These are phyloP conservation scores for Rhysida immarginata DNA, from an alignment of 1,140 invertebrate species.

Conservation along the genomic window DNA sequence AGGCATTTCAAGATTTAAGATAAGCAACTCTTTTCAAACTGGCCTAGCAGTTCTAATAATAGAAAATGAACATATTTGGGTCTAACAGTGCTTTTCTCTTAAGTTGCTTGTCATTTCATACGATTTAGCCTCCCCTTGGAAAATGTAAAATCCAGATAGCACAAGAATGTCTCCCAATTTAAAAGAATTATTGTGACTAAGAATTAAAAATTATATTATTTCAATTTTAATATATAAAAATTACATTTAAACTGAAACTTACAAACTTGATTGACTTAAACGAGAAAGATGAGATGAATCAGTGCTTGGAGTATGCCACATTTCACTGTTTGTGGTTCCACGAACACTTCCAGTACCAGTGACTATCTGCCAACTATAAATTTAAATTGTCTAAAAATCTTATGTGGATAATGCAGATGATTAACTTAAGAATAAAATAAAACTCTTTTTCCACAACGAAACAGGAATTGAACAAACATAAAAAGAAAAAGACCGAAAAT, in stretches of 20 bases:
- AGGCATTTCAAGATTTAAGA: background rate
- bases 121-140: background rate
- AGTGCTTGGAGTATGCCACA: conserved; percentile 14
- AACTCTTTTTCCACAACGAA: background rate
- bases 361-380: conserved; percentile 47
- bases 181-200: background rate
- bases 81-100: background rate
- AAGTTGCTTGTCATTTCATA: background rate
- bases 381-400: background rate
- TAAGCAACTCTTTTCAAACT: too few species aligned
- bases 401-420: background rate
- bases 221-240: conserved; percentile 10
- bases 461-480: conserved; percentile 3
- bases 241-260: background rate
- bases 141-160: background rate
- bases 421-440: conserved; percentile 2
- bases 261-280: conserved; percentile 8
- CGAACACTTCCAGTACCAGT: conserved; percentile 47
- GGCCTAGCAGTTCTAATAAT: too few species aligned
- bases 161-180: background rate
- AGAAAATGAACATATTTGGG: too few species aligned
- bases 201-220: conserved; percentile 8
- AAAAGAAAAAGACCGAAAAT: conserved; percentile 9
- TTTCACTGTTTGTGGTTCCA: conserved; percentile 35
- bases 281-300: conserved; percentile 1